Conservation (phyloP, 2,113 vertebrate species). For the Scalopus aquaticus region DNA sequence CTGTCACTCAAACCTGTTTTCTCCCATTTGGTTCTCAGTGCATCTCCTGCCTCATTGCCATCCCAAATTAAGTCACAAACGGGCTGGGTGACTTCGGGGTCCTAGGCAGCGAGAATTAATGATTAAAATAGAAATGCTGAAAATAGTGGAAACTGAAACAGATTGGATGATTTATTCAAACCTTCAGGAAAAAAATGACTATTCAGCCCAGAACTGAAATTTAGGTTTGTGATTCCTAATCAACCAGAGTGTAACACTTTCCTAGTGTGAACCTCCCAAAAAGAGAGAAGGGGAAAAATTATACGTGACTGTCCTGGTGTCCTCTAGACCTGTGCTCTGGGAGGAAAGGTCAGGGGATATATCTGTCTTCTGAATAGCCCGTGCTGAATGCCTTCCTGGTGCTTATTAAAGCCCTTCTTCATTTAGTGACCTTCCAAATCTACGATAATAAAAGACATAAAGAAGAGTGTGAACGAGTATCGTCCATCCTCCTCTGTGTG, state of each 20-base stretch:
- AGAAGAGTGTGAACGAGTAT: neutral
- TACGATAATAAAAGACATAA: neutral
- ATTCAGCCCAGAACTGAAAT: conserved; percentile 67
- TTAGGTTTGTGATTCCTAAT: conserved; percentile 66
- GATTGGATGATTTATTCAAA: conserved; percentile 78
- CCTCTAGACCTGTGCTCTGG: neutral
- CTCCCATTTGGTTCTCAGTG: neutral
- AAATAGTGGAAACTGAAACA: conserved; percentile 69
- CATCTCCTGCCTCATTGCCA: neutral
- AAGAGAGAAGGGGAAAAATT: neutral
- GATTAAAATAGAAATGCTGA: conserved; percentile 71
- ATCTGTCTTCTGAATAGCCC: neutral
- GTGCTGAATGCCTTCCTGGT: neutral
- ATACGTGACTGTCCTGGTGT: neutral
- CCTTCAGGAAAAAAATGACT: conserved; percentile 68
- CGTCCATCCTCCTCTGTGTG: neutral
- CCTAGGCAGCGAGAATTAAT: conserved; percentile 68
- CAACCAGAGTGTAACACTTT: conserved; percentile 38
- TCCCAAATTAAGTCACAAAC: conserved; percentile 61
- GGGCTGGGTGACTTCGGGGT: conserved; percentile 55
- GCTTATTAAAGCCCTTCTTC: conserved; percentile 20
- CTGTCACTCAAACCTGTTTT: neutral
- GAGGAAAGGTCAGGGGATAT: neutral
- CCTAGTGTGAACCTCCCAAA: neutral
- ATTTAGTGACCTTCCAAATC: neutral